Conservation (phyloP, 1,140 invertebrate genomes). For the Drosophila subobscura region DNA sequence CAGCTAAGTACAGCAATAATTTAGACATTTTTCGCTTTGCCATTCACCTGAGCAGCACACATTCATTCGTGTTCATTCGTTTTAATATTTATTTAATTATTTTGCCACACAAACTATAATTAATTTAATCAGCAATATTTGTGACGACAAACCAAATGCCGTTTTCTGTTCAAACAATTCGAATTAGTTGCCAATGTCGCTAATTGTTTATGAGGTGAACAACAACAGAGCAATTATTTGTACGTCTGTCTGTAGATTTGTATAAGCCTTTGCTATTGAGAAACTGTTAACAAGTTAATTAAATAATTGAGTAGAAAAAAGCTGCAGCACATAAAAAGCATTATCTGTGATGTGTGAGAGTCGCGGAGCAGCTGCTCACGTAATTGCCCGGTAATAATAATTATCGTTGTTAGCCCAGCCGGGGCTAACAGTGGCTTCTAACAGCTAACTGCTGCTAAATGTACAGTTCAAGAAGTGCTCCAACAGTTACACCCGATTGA, state of each 20-base stretch:
- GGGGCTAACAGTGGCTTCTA: conserved; percentile 28
- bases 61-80: conserved; percentile 27
- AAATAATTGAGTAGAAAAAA: conserved; percentile 51
- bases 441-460: conserved; percentile 59
- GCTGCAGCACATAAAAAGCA: conserved; percentile 19
- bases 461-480: conserved; percentile 50
- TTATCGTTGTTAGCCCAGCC: conserved; percentile 40
- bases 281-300: conserved; percentile 82
- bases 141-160: conserved; percentile 44
- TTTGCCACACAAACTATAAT: conserved; percentile 50
- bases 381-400: conserved; percentile 38
- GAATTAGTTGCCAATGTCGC: conserved; percentile 64
- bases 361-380: conserved; percentile 34
- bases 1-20: conserved; percentile 42
- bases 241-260: conserved; percentile 19
- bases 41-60: conserved; percentile 64
- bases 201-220: conserved; percentile 78
- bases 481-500: conserved; percentile 10
- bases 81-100: conserved; percentile 68
- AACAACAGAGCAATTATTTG: conserved; percentile 67
- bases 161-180: conserved; percentile 31
- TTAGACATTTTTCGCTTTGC: conserved; percentile 48
- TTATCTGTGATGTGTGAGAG: conserved; percentile 21
- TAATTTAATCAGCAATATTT: conserved; percentile 61
- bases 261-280: conserved; percentile 54